A percentile compares a stretch with the other conserved stretches of the same genome.
These are phyloP conservation scores for Crocodylus rhombifer DNA, from an alignment of 2,797 vertebrate species.

Conservation along the genomic window DNA sequence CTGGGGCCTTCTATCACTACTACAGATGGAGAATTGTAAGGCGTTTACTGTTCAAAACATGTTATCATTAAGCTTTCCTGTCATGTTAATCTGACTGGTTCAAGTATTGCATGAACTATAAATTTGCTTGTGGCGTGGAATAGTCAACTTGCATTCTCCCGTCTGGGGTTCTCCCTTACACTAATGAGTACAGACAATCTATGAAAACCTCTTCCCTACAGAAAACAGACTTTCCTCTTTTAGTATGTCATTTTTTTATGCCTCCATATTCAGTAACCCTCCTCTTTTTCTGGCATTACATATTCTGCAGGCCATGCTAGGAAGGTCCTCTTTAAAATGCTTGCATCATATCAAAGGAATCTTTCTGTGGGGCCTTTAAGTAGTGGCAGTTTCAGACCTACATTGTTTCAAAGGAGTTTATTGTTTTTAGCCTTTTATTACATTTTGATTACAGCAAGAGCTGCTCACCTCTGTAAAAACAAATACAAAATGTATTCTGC, in stretches of 20 bases:
- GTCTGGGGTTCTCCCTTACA: background rate
- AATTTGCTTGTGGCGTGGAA: conserved; percentile 13
- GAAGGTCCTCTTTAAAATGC: background rate
- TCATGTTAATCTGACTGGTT: background rate
- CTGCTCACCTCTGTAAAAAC: background rate
- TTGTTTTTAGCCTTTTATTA: background rate
- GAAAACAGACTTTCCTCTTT: background rate
- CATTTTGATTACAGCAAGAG: background rate
- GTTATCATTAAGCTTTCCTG: background rate
- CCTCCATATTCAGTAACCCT: background rate
- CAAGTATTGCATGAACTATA: background rate
- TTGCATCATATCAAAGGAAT: background rate
- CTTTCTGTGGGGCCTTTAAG: background rate
- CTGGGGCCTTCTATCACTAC: background rate
- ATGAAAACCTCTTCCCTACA: background rate
- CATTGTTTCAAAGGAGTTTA: rapidly evolving
- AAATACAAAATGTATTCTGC: background rate
- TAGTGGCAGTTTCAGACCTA: background rate
- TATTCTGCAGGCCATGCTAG: background rate
- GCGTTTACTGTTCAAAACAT: background rate
- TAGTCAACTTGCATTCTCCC: background rate
- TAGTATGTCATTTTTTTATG: conserved; percentile 29
- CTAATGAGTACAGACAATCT: background rate
- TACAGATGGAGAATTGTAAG: background rate
- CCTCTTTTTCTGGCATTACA: background rate